Evolutionary conservation across 2,113 vertebrate genomes (phyloP).

Genomic region (Strix aluco): DNA sequence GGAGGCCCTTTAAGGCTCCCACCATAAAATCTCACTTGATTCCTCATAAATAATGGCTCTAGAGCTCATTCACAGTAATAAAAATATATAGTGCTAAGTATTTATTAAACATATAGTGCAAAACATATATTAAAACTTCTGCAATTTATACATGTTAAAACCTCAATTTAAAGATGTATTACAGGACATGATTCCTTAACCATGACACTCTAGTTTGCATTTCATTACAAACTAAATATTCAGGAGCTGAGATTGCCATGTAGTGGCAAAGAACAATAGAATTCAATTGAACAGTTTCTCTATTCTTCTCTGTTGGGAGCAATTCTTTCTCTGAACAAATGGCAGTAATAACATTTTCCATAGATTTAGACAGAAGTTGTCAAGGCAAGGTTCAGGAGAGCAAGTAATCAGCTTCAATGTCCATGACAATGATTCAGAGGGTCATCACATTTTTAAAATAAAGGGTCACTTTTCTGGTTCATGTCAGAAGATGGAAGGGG

Average conservation of each 20-base stretch:
- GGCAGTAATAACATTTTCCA: background rate
- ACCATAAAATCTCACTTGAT: constrained; percentile 6
- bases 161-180: background rate
- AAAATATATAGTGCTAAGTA: background rate
- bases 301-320: background rate
- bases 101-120: background rate
- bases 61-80: background rate
- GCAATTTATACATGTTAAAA: background rate
- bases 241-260: background rate
- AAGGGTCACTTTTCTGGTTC: background rate
- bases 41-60: constrained; percentile 4
- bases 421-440: background rate
- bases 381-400: background rate
- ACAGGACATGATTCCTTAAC: background rate
- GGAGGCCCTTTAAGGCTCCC: background rate
- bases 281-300: background rate
- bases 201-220: background rate
- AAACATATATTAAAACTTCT: background rate
- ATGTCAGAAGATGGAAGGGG: background rate
- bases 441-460: background rate
- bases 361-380: background rate
- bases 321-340: background rate
- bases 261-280: background rate
- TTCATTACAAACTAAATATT: background rate
- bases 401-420: background rate